Conservation (phyloP, 2,113 vertebrate genomes). For the Spilogale gracilis region DNA sequence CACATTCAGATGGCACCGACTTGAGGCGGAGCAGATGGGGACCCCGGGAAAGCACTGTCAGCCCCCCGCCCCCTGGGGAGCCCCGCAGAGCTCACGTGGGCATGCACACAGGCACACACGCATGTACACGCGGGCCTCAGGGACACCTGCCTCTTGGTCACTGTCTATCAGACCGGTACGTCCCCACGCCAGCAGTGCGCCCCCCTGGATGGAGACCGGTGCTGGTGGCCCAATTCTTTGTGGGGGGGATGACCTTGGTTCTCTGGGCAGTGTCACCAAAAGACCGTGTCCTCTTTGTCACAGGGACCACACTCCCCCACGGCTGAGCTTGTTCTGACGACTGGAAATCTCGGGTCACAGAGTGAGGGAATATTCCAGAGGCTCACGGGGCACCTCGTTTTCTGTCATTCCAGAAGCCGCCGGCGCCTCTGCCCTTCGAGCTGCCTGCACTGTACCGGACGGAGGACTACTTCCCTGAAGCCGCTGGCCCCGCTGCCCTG, state of each 20-base stretch:
- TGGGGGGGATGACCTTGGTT: neutral
- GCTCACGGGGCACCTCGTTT: neutral
- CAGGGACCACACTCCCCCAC: rapidly evolving
- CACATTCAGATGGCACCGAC: neutral
- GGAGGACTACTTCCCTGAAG: constrained; percentile 76
- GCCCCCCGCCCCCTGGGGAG: neutral
- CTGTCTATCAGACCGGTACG: too few species aligned
- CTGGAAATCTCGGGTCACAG: neutral
- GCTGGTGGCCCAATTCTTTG: rapidly evolving
- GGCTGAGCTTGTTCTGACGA: neutral
- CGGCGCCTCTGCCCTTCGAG: neutral
- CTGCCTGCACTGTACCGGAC: constrained; percentile 79
- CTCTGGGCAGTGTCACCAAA: neutral
- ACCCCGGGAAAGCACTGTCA: neutral
- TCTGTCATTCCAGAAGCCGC: constrained; percentile 81
- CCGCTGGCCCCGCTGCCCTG: neutral
- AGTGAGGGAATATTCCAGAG: neutral
- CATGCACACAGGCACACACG: rapidly evolving
- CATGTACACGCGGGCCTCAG: neutral
- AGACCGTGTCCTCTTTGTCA: rapidly evolving
- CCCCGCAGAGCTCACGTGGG: neutral
- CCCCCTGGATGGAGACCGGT: rapidly evolving
- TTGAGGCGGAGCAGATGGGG: neutral
- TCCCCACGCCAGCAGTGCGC: rapidly evolving
- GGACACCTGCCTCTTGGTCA: rapidly evolving